Base-by-base conservation (phyloP, 1,140 invertebrate species). In the Coptotermes formosanus region DNA sequence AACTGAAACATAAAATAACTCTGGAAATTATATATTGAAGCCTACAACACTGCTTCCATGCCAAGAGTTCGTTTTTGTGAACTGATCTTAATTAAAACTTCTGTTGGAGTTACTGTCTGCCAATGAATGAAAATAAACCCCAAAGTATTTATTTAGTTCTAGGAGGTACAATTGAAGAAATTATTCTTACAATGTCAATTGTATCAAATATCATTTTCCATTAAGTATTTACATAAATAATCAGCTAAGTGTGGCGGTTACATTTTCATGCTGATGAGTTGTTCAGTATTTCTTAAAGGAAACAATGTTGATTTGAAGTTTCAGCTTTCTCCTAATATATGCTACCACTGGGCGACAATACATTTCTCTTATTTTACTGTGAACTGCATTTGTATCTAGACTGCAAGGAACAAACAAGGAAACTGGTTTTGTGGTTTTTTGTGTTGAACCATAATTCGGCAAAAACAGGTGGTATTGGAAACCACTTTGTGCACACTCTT, bases 271-370 rank as follows among this genome's bases (percentile, higher is more conserved):
- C 64, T 7, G 64, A 75, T 30, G 25, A n/a, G 14, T 30, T 8
- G 9, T 30, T 30, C 38, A 38, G 38, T 38, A 38, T 4, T 75
- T 64, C 59, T 16, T 64, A 64, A 2, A 64, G 19, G 1, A 64
- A 75, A 25, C n/a, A 30, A 14, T 8, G 64, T 14, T 30, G 64
- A 30, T 75, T 30, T 75, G 64, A 75, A 75, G n/a, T 75, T 75
- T 75, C 64, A 75, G 64, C 64, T 75, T 75, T 75, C 64, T 75
- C 64, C 64, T 75, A 75, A n/a, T 12, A 75, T 25, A 16, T 75
- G 64, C n/a, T 16, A 75, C 8, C 64, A 75, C 9, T 75, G 64
- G 64, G 59, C 3, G 64, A 75, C 64, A 75, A 75, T 75, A 75
- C 30, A 11, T n/a, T 30, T 30, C 64, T 75, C 64, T n/a, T 75